Evolutionary conservation across 2,113 vertebrate species (phyloP).

Genomic region (Gracilinanus agilis): DNA sequence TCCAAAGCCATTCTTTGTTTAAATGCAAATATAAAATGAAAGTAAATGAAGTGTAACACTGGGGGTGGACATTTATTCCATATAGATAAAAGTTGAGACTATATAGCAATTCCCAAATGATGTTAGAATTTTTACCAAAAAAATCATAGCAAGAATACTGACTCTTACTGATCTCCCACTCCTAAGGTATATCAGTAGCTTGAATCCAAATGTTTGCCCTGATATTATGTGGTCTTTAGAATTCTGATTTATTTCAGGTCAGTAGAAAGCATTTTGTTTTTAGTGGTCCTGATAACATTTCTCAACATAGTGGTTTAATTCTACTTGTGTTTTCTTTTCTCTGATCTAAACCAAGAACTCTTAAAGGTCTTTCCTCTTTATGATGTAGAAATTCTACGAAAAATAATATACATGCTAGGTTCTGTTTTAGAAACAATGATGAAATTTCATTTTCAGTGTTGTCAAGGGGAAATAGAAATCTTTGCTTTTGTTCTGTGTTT

Average conservation of each 20-base stretch:
- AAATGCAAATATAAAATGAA: too few relatives aligned
- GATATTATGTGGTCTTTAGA: conserved; percentile 11
- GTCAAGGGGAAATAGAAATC: background rate
- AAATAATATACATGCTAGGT: conserved; percentile 55
- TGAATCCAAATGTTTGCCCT: background rate
- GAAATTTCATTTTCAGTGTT: conserved; percentile 58
- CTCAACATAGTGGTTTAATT: conserved; percentile 30
- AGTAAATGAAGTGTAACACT: too few relatives aligned
- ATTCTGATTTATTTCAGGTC: conserved; percentile 38
- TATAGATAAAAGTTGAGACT: background rate
- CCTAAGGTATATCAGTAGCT: background rate
- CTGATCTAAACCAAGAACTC: conserved; percentile 10
- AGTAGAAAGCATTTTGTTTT: conserved; percentile 23
- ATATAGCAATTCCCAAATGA: background rate
- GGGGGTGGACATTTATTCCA: background rate
- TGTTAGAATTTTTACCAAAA: background rate
- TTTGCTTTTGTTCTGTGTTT: conserved; percentile 15
- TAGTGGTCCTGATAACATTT: conserved; percentile 55
- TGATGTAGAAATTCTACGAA: conserved; percentile 22
- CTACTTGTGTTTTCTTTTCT: conserved; percentile 25
- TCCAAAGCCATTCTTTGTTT: background rate
- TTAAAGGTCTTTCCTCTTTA: background rate
- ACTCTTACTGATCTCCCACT: background rate
- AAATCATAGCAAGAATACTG: too few relatives aligned
- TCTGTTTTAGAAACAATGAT: conserved; percentile 55